Percentiles rank a stretch among this genome's conserved stretches.
Conservation (phyloP, 2,888 invertebrate species). For the Abrostola tripartita region DNA sequence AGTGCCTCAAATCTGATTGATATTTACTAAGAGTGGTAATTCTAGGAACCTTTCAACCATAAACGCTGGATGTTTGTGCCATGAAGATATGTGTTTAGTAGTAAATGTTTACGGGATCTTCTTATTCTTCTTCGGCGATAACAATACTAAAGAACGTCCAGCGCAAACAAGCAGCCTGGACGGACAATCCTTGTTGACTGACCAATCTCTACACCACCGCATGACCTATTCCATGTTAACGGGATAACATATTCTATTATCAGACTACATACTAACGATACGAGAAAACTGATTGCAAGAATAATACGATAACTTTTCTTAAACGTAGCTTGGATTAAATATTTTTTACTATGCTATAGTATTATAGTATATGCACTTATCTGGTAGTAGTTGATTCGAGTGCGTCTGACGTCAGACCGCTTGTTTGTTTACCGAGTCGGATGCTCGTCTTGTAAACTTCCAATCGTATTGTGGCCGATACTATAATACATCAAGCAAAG, state of each 20-base stretch:
- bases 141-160: too few relatives aligned
- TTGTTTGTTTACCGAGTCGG: slow-evolving; percentile 82
- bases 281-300: background rate
- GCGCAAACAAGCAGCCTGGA: too few relatives aligned
- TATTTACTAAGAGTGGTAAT: too few relatives aligned
- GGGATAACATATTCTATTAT: background rate
- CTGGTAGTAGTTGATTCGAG: slow-evolving; percentile 44
- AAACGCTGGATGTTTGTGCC: background rate
- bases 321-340: slow-evolving; percentile 19
- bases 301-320: slow-evolving; percentile 1
- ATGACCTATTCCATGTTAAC: background rate
- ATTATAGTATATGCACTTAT: slow-evolving; percentile 39
- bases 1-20: background rate
- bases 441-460: slow-evolving; percentile 81
- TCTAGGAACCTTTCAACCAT: too few relatives aligned
- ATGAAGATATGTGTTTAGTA: background rate
- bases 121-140: too few relatives aligned
- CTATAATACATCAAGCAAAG: slow-evolving; percentile 60
- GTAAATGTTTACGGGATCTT: background rate
- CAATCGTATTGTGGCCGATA: slow-evolving; percentile 75
- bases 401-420: slow-evolving; percentile 74
- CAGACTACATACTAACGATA: background rate
- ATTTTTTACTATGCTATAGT: slow-evolving; percentile 16
- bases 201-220: too few relatives aligned
- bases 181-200: too few relatives aligned